Evolutionary conservation across 2,888 invertebrate genomes (phyloP).

Genomic region (Aphelenchoides bicaudatus): DNA sequence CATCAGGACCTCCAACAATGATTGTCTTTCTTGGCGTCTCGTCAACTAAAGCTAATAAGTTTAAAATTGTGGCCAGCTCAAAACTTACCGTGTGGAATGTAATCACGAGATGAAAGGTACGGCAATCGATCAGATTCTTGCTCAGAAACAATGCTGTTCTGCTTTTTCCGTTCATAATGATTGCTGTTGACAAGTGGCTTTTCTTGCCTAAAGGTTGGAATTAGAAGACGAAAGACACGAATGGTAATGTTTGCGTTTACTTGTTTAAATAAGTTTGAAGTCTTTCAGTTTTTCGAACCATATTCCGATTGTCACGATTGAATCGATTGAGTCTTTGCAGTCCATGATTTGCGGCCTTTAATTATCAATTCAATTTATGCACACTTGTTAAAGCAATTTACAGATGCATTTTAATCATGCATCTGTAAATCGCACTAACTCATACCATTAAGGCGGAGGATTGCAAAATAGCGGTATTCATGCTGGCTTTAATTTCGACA

Average conservation of each 20-base stretch:
- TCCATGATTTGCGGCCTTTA: constrained; percentile 50
- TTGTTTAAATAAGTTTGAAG: constrained; percentile 10
- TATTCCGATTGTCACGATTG: constrained; percentile 3
- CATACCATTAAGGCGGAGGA: too few species aligned
- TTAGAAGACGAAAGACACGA: background rate
- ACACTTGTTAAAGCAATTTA: background rate
- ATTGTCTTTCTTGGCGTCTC: constrained; percentile 18
- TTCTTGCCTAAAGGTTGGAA: background rate
- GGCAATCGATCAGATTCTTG: background rate
- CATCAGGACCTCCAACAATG: constrained; percentile 4
- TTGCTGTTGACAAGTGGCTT: too few species aligned
- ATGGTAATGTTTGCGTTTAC: constrained; percentile 2
- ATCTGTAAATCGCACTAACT: too few species aligned
- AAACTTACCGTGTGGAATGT: constrained; percentile 22
- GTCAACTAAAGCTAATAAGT: too few species aligned
- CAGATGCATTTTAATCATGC: too few species aligned
- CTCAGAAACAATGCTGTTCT: too few species aligned
- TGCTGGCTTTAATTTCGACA: constrained; percentile 17
- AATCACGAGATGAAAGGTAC: constrained; percentile 4
- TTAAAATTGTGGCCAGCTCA: too few species aligned
- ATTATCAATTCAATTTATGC: too few species aligned
- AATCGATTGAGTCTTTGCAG: constrained; percentile 51
- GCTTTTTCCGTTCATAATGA: too few species aligned
- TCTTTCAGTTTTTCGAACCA: constrained; percentile 11
- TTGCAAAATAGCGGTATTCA: constrained; percentile 49